Evolutionary conservation across 2,797 vertebrate genomes (phyloP), one percentile per base, ranked within the genome.

Genomic region (Paedocypris micromegethes): DNA sequence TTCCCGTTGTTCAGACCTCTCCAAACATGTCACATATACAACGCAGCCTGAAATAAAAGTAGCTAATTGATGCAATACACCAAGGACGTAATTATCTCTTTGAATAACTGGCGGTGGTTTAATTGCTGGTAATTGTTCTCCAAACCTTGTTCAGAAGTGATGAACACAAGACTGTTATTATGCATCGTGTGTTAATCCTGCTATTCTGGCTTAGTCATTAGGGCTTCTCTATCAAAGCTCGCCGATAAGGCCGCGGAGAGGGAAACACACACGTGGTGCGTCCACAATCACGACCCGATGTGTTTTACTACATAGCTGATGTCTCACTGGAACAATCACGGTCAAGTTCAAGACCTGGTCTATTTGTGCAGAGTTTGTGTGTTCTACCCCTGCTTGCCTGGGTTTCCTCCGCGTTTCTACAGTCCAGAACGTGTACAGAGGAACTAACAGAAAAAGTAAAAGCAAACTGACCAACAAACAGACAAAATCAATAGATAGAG

Each of bases 111-210:
- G 79, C 44, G 74, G 85, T 88, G 84, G 84, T 91, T 90, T 93
- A 91, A 93, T 94, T 92, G 90, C 85, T 90, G 86, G 84, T 91
- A 93, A 93, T 94, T 93, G 90, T 92, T 91, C 90, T 89, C 85
- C 85, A 90, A 90, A 88, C 87, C 89, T 89, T 74, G 83, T 88
- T 88, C 81, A 58, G 84, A 86, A 90, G 85, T 86, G 87, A 85
- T 91, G 82, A 82, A 85, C 89, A 88, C 86, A 86, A 89, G 88
- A 88, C 83, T 85, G 86, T 87, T 88, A 91, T 86, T 89, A 86
- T 84, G 78, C 83, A 80, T 88, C 75, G 83, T 85, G 83, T 77
- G 78, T 82, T 90, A 90, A 92, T 91, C 83, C 89, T 85, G 84
- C 83, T 86, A 89, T 87, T 85, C 85, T 84, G 87, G 86, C 87